Evolutionary conservation across 1,140 invertebrate species (phyloP).

Genomic region (Hyles euphorbiae): DNA sequence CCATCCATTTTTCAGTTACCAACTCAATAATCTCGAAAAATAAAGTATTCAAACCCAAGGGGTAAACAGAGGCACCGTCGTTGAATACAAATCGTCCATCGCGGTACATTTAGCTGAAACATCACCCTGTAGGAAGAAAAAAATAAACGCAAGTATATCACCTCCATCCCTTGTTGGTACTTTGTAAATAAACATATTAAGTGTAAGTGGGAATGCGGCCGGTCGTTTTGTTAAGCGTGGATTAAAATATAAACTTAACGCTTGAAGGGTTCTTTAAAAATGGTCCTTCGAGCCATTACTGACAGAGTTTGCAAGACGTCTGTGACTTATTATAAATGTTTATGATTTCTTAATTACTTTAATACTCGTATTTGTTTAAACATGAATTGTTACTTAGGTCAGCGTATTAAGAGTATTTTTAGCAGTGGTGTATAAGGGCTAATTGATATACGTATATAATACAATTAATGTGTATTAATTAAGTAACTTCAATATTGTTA

Average conservation of each 20-base stretch:
- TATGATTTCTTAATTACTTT: too few species aligned
- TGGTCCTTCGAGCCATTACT: too few species aligned
- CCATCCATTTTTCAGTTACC: too few species aligned
- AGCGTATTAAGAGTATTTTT: too few species aligned
- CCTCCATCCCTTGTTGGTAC: slow-evolving; percentile 1
- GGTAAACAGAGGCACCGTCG: neutral
- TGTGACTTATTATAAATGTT: too few species aligned
- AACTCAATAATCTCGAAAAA: neutral
- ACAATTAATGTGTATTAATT: too few species aligned
- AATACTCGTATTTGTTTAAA: too few species aligned
- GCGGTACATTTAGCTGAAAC: slow-evolving; percentile 1
- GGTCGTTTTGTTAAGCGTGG: slow-evolving; percentile 9
- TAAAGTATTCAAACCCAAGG: slow-evolving; percentile 1
- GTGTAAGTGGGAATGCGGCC: slow-evolving; percentile 48
- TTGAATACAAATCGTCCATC: slow-evolving; percentile 6
- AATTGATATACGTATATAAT: too few species aligned
- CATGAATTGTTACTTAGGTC: too few species aligned
- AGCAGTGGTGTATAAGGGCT: too few species aligned
- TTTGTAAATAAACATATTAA: slow-evolving; percentile 61
- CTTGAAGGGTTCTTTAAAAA: neutral
- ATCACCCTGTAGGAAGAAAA: neutral
- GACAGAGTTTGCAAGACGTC: too few species aligned
- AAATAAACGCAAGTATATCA: neutral
- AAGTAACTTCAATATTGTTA: too few species aligned
- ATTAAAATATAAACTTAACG: slow-evolving; percentile 17